Percentiles rank a stretch among this genome's conserved stretches.
These are phyloP conservation scores for Heliconius himera DNA, from an alignment of 1,140 invertebrate genomes.

Conservation along the genomic window DNA sequence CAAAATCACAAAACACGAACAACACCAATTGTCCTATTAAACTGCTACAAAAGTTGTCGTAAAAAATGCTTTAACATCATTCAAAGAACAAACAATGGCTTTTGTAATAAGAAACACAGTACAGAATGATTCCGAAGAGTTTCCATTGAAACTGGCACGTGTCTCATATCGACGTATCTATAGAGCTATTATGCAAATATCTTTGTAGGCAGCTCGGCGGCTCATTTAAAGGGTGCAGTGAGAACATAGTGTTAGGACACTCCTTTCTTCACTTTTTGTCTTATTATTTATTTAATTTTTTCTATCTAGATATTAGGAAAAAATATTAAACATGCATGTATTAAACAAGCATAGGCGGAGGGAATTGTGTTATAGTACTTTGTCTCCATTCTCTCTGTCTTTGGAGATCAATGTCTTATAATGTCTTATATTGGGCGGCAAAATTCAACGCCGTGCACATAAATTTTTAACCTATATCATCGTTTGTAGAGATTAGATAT, in stretches of 20 bases:
- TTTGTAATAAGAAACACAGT: conserved; percentile 1
- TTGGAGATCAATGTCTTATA: too few relatives aligned
- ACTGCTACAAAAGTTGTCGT: background rate
- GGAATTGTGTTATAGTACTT: too few relatives aligned
- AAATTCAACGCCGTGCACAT: too few relatives aligned
- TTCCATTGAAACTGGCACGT: conserved; percentile 2
- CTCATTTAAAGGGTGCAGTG: background rate
- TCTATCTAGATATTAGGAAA: too few relatives aligned
- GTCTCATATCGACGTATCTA: conserved; percentile 3
- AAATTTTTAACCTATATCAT: too few relatives aligned
- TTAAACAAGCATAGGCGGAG: too few relatives aligned
- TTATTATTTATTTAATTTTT: too few relatives aligned
- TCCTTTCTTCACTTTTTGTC: background rate
- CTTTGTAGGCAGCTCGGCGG: background rate
- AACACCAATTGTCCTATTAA: background rate
- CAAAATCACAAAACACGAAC: background rate
- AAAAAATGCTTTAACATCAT: conserved; percentile 9
- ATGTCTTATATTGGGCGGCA: too few relatives aligned
- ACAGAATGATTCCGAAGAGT: background rate
- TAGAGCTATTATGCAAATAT: conserved; percentile 11
- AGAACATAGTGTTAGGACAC: background rate
- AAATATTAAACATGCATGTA: too few relatives aligned
- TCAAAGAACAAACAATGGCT: background rate
- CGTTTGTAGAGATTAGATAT: too few relatives aligned
- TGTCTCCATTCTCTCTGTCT: too few relatives aligned